Base-by-base conservation (phyloP, 2,888 invertebrate species). In the Brachylomia viminalis region DNA sequence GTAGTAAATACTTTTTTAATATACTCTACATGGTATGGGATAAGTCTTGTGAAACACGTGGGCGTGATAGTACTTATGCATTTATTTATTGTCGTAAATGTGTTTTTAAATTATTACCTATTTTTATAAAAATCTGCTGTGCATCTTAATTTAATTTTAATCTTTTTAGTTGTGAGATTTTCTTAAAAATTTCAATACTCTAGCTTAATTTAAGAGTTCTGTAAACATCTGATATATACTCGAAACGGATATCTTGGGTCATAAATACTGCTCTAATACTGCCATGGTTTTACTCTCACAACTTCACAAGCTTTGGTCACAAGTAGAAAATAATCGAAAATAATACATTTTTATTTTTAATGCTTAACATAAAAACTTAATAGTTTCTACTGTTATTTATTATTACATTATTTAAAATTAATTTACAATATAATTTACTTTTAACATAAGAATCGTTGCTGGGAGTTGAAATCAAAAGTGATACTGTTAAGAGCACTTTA, bases 11-110 rank as follows among this genome's bases (percentile, higher is more conserved):
- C 6, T 66, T 65, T n/a, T 58, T 65, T 54, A 66, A 27, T 54
- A 33, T 54, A 80, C 38, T 75, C 66, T 47, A 61, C 47, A 42
- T 79, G 42, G 47, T 68, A 65, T 54, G n/a, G n/a, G 49, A 47
- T 68, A 69, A 66, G 23, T 56, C 13, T 70, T 82, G 49, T 68
- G 56, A 38, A 38, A 49, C 23, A 49, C 38, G 47, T 81, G 76
- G 76, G 65, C 23, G 59, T 33, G 10, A 33, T 77, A 54, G 10
- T 68, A 10, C 10, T 47, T 30, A 33, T 33, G 15, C n/a, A 30
- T 54, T 69, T 49, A 42, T 20, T 20, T 49, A 64, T 20, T 66
- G 23, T 33, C 10, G 2, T 8, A 10, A 6, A 45, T 20, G 30
- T 17, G 27, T 65, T n/a, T 38, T 7, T 30, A 20, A 42, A n/a